A percentile compares a stretch with the other conserved stretches of the same genome.
These are phyloP conservation scores for Ellobium chinense DNA, from an alignment of 2,888 invertebrate genomes.

Conservation along the genomic window DNA sequence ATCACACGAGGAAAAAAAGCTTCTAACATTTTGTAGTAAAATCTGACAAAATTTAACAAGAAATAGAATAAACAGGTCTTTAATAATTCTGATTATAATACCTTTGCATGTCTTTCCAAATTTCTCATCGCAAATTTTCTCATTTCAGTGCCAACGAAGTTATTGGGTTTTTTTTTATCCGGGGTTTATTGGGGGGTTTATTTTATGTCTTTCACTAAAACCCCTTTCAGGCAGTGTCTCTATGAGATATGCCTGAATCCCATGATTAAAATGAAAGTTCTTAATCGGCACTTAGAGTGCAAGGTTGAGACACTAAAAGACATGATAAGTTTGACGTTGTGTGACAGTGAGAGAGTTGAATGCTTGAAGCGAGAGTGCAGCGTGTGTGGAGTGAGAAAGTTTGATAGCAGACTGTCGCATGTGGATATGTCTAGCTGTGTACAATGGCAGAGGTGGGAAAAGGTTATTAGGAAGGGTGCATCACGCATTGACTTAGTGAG, in stretches of 20 bases:
- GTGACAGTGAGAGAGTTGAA: background rate
- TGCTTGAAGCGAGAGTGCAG: background rate
- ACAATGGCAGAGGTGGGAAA: conserved; percentile 2
- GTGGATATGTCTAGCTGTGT: background rate
- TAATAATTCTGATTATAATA: no score
- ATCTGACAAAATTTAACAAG: no score
- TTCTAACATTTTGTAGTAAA: no score
- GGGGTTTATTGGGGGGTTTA: no score
- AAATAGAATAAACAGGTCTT: no score
- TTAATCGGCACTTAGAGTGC: background rate
- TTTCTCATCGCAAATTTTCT: no score
- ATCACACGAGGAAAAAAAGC: no score
- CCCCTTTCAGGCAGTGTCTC: background rate
- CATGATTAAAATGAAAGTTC: background rate
- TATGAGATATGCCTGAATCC: background rate
- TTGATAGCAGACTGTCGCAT: background rate
- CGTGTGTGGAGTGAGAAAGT: background rate
- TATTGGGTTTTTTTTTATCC: no score
- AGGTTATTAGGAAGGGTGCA: background rate
- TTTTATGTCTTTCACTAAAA: background rate
- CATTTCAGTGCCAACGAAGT: no score
- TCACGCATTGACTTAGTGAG: background rate
- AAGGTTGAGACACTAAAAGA: conserved; percentile 1
- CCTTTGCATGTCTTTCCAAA: no score
- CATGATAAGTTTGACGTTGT: background rate